Evolutionary conservation across 30 jellyfish, hydroid and myxozoan genomes (phyloP).

Genomic region (Cassiopea xamachana): DNA sequence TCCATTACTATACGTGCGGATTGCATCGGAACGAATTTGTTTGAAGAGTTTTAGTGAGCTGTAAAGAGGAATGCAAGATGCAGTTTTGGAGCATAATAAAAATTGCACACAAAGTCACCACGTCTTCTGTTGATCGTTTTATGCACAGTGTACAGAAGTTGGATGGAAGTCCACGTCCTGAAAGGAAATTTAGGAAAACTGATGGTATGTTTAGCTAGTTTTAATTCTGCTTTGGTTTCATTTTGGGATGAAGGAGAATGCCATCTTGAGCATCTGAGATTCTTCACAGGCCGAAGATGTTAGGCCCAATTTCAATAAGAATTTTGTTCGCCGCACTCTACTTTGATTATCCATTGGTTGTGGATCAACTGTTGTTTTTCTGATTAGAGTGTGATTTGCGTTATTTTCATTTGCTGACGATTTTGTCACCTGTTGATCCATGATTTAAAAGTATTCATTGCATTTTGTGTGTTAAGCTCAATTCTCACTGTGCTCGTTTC

Average conservation of each 20-base stretch:
- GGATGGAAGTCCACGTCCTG: slow-evolving; percentile 38
- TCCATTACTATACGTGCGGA: neutral
- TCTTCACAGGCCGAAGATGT: no score
- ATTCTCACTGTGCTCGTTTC: no score
- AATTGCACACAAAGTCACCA: slow-evolving; percentile 39
- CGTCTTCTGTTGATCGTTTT: slow-evolving; percentile 44
- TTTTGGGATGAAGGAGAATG: neutral
- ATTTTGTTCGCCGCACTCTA: no score
- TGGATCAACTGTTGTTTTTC: no score
- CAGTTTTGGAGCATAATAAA: slow-evolving; percentile 54
- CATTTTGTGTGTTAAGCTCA: no score
- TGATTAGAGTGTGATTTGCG: no score
- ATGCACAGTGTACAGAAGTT: slow-evolving; percentile 31
- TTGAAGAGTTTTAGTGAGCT: neutral
- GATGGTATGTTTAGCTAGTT: slow-evolving; percentile 18
- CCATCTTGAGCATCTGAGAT: no score
- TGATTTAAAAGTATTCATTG: no score
- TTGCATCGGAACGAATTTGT: slow-evolving; percentile 19
- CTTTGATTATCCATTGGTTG: no score
- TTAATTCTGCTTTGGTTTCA: neutral
- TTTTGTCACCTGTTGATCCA: no score
- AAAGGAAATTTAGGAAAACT: slow-evolving; percentile 10
- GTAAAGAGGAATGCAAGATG: slow-evolving; percentile 5
- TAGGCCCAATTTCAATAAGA: no score
- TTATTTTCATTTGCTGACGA: no score